phyloP scores from a whole-genome alignment of 2,888 invertebrate genomes.

The Lucinisca nassula region DNA sequence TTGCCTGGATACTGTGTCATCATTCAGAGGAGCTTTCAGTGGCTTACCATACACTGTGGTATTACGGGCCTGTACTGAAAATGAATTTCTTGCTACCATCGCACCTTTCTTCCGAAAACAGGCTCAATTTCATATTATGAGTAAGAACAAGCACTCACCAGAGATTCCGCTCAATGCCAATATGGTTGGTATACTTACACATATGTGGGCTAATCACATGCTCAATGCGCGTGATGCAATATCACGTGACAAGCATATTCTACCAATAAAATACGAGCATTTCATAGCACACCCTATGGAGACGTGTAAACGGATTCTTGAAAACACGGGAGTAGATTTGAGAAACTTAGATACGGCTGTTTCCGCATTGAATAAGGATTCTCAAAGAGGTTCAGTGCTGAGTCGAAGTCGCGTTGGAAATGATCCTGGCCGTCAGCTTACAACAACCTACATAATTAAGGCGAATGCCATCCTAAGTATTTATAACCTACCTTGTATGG shows the following conservation, averaged over 20 bases:
- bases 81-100: not conserved
- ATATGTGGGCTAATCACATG: not conserved
- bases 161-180: not conserved
- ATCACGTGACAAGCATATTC: not conserved
- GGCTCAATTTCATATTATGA: not conserved
- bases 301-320: not conserved
- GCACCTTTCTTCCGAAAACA: not conserved
- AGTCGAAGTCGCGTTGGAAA: not conserved
- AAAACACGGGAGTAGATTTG: not conserved
- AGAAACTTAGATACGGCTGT: not conserved
- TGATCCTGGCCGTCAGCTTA: not conserved
- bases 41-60: not conserved
- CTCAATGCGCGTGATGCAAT: not conserved
- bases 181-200: not conserved
- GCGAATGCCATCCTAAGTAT: not conserved
- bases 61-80: not conserved
- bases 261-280: not conserved
- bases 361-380: not conserved
- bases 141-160: not conserved
- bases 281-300: not conserved
- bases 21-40: not conserved
- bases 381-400: not conserved
- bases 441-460: not conserved
- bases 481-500: not conserved
- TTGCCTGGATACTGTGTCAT: not conserved